A percentile compares a stretch with the other conserved stretches of the same genome.
Evolutionary conservation across 2,888 invertebrate species (phyloP).

Genomic region (Noctua pronuba): DNA sequence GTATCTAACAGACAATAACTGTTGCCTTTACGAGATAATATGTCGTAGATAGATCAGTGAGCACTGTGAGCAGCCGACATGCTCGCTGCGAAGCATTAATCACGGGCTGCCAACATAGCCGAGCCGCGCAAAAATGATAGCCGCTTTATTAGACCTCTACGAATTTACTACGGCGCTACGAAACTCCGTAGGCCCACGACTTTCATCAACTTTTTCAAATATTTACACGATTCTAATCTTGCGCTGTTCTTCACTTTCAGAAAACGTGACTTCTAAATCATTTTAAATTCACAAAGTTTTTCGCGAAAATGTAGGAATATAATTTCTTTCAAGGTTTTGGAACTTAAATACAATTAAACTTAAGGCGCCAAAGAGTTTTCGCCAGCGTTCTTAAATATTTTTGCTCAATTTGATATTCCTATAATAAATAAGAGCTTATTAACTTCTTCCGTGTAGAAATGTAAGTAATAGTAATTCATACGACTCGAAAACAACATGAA

Average conservation of each 20-base stretch:
- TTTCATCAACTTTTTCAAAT: slow-evolving; percentile 40
- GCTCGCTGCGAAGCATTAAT: slow-evolving; percentile 68
- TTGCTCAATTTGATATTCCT: neutral
- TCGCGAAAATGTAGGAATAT: neutral
- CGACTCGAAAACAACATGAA: neutral
- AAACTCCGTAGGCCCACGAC: slow-evolving; percentile 62
- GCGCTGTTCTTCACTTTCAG: slow-evolving; percentile 2
- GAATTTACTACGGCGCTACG: slow-evolving; percentile 73
- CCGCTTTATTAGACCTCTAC: slow-evolving; percentile 72
- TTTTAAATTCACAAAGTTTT: slow-evolving; percentile 22
- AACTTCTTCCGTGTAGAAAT: neutral
- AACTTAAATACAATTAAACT: slow-evolving; percentile 40
- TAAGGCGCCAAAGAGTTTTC: slow-evolving; percentile 74
- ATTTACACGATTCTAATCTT: slow-evolving; percentile 20
- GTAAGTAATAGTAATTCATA: neutral
- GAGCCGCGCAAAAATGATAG: slow-evolving; percentile 69
- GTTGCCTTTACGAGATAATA: slow-evolving; percentile 51
- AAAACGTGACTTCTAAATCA: slow-evolving; percentile 8
- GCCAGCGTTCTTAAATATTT: slow-evolving; percentile 46
- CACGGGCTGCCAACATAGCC: slow-evolving; percentile 63
- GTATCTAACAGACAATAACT: slow-evolving; percentile 45
- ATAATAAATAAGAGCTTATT: neutral
- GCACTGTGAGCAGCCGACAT: slow-evolving; percentile 39
- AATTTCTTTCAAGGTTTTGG: slow-evolving; percentile 4
- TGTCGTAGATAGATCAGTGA: slow-evolving; percentile 37